Conservation (phyloP, 2,113 vertebrate genomes). For the Girardinichthys multiradiatus region DNA sequence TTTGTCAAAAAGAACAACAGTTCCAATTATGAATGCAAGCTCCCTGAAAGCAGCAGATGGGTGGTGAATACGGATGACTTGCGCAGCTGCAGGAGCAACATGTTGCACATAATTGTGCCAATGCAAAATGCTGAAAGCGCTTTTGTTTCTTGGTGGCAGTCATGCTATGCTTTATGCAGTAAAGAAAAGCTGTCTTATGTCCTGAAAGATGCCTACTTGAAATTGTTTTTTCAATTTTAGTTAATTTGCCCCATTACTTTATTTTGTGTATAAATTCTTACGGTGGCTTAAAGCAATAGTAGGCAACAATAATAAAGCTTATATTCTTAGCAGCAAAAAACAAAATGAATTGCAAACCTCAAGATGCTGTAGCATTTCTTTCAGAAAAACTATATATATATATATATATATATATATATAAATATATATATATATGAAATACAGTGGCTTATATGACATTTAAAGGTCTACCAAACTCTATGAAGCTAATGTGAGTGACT, state of each 20-base stretch:
- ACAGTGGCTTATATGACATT: background rate
- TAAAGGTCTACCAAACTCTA: slow-evolving; percentile 1
- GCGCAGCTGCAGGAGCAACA: slow-evolving; percentile 37
- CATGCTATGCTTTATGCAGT: background rate
- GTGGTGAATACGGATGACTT: slow-evolving; percentile 6
- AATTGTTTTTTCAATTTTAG: background rate
- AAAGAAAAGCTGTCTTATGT: background rate
- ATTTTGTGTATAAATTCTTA: no score
- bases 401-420: no score
- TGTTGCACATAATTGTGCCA: slow-evolving; percentile 20
- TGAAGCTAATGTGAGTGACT: background rate
- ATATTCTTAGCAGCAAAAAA: background rate
- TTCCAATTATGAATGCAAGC: slow-evolving; percentile 21
- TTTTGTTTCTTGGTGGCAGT: slow-evolving; percentile 22
- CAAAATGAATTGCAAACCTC: background rate
- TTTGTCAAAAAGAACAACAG: slow-evolving; percentile 6
- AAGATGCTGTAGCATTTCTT: background rate
- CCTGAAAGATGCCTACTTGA: background rate
- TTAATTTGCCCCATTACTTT: background rate
- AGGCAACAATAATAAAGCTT: background rate
- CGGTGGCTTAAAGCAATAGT: background rate
- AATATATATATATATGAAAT: no score
- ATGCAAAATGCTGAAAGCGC: slow-evolving; percentile 10
- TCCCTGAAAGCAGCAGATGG: slow-evolving; percentile 39
- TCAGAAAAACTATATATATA: no score